Evolutionary conservation across 92 coral and sea anemone genomes (phyloP).

Genomic region (Diadumene lineata): DNA sequence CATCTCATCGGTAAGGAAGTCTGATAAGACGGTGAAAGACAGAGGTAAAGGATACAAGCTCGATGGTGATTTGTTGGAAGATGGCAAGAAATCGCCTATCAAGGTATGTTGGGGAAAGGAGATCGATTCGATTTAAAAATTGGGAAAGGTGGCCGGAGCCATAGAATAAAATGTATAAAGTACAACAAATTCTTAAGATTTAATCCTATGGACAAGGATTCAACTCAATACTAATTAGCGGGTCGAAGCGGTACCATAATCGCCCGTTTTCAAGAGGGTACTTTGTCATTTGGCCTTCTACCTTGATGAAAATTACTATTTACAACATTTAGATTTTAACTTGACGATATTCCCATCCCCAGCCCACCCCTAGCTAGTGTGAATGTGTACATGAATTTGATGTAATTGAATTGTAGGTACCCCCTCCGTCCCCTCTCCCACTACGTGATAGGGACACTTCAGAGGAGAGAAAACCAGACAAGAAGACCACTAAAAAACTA

Average conservation of each 20-base stretch:
- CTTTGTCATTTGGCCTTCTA: too few relatives aligned
- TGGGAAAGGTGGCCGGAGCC: not conserved
- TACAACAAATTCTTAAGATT: too few relatives aligned
- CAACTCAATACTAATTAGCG: too few relatives aligned
- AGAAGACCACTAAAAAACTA: slow-evolving; percentile 6
- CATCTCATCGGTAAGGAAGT: slow-evolving; percentile 81
- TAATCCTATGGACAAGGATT: too few relatives aligned
- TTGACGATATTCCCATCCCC: too few relatives aligned
- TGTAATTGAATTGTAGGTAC: not conserved
- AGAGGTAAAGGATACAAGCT: slow-evolving; percentile 64
- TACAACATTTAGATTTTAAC: too few relatives aligned
- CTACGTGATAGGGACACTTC: not conserved
- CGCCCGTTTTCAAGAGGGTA: too few relatives aligned
- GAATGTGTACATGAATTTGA: not conserved
- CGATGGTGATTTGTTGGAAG: slow-evolving; percentile 43
- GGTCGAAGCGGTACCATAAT: too few relatives aligned
- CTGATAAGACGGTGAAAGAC: slow-evolving; percentile 79
- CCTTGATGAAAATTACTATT: too few relatives aligned
- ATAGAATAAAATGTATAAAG: too few relatives aligned
- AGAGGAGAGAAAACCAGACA: not conserved
- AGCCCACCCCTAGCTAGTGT: too few relatives aligned
- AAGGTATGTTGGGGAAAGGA: not conserved
- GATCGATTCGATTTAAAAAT: too few relatives aligned
- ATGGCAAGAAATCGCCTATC: not conserved
- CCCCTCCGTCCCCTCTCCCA: slow-evolving; percentile 7